Base-by-base conservation (phyloP, 2,888 invertebrate species). In the Proisotoma minuta region DNA sequence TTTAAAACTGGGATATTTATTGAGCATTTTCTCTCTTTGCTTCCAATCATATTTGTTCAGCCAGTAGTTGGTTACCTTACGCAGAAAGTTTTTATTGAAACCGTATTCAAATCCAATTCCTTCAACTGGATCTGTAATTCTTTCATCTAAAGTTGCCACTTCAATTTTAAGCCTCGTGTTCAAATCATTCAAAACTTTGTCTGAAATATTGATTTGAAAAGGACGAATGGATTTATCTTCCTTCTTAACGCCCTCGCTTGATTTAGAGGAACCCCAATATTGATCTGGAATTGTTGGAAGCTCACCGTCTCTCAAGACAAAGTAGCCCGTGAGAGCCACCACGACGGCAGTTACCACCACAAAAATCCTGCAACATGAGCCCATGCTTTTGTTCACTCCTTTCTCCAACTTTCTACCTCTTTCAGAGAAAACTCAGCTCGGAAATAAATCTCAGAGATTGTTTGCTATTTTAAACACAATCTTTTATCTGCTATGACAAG, bases 71-170 rank as follows among this genome's bases (percentile, higher is more conserved):
- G 89, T 77, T 5, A 93, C 80, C 68, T 82, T 81, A 12, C 82
- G 79, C 3, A 92, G 77, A 66, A 85, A 85, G 40, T 84, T 81
- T 0, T 86, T 79, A 75, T 90, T 88, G 76, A 93, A 86, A 1
- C 95, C 95, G 75, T 92, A 92, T 62, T 85, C 82, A 78, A 91
- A 93, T 4, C 83, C 84, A 0, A 81, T 78, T 52, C 82, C 83
- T 65, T 78, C 75, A 63, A 79, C 58, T 0, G 78, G 75, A 3
- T 76, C 75, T 20, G 73, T 65, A 43, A 78, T 72, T 15, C 77
- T 73, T 2, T 77, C 69, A 4, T 68, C 73, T 34, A 66, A 54
- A 26, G 65, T 64, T 22, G 60, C 43, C 10, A 69, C 54, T 77
- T 89, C 86, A 51, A 89, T 75, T 56, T 79, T 80, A 56, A 91